These are phyloP conservation scores for Tragelaphus scriptus DNA, from an alignment of 2,113 vertebrate species.

Conservation along the genomic window DNA sequence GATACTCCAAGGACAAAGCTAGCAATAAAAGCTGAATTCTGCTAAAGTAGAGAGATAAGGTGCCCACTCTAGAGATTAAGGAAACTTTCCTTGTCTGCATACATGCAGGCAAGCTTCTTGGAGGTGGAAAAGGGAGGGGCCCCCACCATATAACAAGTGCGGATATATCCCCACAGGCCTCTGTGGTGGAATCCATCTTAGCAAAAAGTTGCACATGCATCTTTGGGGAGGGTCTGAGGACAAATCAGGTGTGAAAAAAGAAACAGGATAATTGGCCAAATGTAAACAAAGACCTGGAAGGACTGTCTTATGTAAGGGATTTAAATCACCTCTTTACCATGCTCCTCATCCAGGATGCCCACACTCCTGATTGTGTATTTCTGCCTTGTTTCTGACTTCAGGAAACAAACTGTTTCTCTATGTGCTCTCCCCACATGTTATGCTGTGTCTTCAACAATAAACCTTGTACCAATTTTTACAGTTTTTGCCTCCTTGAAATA, in stretches of 20 bases:
- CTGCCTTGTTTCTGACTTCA: background rate
- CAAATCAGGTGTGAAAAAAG: background rate
- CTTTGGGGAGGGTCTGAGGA: background rate
- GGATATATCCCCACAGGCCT: background rate
- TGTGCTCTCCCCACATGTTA: background rate
- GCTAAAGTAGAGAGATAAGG: background rate
- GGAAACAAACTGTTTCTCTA: background rate
- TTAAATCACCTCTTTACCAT: background rate
- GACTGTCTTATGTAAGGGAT: background rate
- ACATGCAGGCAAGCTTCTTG: fast-evolving
- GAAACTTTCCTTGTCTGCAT: background rate
- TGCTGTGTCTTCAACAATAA: background rate
- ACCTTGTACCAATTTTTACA: background rate
- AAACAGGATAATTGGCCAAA: background rate
- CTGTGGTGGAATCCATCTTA: background rate
- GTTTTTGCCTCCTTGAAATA: background rate
- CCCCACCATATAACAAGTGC: background rate
- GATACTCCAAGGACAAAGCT: background rate
- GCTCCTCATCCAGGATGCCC: background rate
- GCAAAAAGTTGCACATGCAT: background rate
- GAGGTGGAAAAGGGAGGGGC: background rate
- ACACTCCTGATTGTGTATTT: background rate
- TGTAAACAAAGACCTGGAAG: background rate
- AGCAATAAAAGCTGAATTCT: background rate
- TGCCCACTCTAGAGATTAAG: background rate